Conservation (phyloP, 1,140 invertebrate genomes). For the Harlomillsia oculata region DNA sequence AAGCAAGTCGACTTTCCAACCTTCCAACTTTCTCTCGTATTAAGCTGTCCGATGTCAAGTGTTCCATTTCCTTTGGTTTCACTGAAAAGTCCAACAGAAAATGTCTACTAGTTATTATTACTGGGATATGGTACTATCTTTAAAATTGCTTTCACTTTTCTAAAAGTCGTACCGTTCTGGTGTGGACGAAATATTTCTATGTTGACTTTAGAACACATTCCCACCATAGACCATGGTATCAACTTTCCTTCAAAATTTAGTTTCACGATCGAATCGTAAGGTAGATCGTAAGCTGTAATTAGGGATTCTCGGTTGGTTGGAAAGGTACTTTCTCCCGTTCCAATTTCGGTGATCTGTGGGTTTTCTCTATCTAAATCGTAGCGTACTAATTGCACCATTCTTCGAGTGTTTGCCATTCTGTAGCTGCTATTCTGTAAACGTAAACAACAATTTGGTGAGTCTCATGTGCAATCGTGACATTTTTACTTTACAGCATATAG, state of each 20-base stretch:
- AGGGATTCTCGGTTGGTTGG: conserved; percentile 7
- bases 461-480: background rate
- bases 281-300: conserved; percentile 10
- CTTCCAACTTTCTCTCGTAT: conserved; percentile 19
- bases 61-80: conserved; percentile 19
- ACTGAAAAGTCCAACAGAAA: conserved; percentile 19
- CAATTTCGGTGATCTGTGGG: background rate
- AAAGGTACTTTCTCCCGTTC: background rate
- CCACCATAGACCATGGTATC: conserved; percentile 28
- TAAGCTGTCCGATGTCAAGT: conserved; percentile 8
- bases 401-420: background rate
- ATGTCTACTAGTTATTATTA: background rate
- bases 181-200: conserved; percentile 33
- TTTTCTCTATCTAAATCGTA: conserved; percentile 5
- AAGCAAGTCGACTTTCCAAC: conserved; percentile 24
- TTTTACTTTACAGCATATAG: too few relatives aligned
- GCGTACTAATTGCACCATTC: conserved; percentile 10
- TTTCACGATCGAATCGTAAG: conserved; percentile 28
- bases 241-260: conserved; percentile 23
- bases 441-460: background rate
- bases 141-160: background rate
- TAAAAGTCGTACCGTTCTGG: conserved; percentile 23
- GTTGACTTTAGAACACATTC: conserved; percentile 19
- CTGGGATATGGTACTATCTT: background rate
- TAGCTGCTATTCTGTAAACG: background rate